These are phyloP conservation scores for Calameuta pallipes DNA, from an alignment of 2,888 invertebrate genomes.

Conservation along the genomic window DNA sequence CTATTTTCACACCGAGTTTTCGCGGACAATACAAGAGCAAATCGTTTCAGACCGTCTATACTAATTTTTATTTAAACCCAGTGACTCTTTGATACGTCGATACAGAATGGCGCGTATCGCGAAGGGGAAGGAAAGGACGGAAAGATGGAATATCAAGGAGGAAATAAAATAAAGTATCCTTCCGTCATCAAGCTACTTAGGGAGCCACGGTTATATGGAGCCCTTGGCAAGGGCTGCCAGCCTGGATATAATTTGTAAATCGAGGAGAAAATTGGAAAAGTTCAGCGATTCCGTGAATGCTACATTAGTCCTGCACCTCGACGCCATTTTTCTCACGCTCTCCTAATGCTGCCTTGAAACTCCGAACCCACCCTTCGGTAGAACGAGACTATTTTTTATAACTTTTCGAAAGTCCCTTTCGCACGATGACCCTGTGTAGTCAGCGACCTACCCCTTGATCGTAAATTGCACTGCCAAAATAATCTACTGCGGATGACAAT, in stretches of 20 bases:
- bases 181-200: neutral
- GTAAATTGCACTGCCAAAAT: neutral
- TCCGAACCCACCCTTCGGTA: neutral
- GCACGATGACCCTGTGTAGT: neutral
- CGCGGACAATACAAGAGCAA: neutral
- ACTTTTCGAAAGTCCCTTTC: neutral
- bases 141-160: conserved; percentile 14
- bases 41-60: neutral
- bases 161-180: neutral
- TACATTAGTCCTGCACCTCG: conserved; percentile 34
- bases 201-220: neutral
- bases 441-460: neutral
- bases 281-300: conserved; percentile 36
- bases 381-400: neutral
- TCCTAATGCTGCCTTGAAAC: neutral
- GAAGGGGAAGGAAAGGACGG: neutral
- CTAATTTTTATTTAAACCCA: neutral
- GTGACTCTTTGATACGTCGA: neutral
- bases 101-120: neutral
- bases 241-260: conserved; percentile 34
- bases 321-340: conserved; percentile 33
- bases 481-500: neutral
- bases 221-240: neutral
- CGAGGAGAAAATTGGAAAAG: conserved; percentile 44
- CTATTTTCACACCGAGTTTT: neutral